These are phyloP conservation scores for Flexamia atlantica DNA, from an alignment of 2,888 invertebrate genomes.

Conservation along the genomic window DNA sequence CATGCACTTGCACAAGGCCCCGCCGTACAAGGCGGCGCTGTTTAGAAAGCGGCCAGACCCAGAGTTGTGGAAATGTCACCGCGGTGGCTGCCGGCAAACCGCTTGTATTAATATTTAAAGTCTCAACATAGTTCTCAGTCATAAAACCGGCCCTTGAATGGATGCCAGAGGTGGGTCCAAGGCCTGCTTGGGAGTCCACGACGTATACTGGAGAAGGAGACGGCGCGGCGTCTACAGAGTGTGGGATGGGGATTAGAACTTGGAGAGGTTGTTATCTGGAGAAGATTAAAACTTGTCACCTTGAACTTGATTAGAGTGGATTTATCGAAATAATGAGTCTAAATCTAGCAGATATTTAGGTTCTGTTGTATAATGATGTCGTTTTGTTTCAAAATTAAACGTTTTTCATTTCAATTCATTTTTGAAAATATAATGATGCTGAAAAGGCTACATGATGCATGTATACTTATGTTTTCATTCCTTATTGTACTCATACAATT, in stretches of 20 bases:
- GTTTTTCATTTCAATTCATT: too few species aligned
- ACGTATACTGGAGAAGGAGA: background rate
- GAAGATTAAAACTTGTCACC: too few species aligned
- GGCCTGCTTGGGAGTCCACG: background rate
- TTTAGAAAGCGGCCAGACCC: constrained; percentile 46
- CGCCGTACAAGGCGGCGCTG: constrained; percentile 36
- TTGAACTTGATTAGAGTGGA: too few species aligned
- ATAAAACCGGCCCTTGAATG: constrained; percentile 54
- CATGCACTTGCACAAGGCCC: constrained; percentile 27
- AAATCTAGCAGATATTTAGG: too few species aligned
- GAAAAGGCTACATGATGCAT: too few species aligned
- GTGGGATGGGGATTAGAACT: constrained; percentile 1
- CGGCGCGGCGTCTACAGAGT: background rate
- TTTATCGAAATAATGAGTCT: too few species aligned
- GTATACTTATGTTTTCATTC: too few species aligned
- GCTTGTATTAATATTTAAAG: constrained; percentile 50
- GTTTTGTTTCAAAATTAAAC: too few species aligned
- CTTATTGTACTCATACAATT: too few species aligned
- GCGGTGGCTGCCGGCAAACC: background rate
- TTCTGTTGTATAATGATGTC: too few species aligned
- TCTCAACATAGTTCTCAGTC: constrained; percentile 49
- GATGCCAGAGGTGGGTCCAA: constrained; percentile 34
- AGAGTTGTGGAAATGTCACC: constrained; percentile 47
- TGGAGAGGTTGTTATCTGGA: too few species aligned
- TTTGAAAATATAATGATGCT: too few species aligned